Evolutionary conservation across 2,888 invertebrate species (phyloP).

Genomic region (Caenorhabditis parvicauda): DNA sequence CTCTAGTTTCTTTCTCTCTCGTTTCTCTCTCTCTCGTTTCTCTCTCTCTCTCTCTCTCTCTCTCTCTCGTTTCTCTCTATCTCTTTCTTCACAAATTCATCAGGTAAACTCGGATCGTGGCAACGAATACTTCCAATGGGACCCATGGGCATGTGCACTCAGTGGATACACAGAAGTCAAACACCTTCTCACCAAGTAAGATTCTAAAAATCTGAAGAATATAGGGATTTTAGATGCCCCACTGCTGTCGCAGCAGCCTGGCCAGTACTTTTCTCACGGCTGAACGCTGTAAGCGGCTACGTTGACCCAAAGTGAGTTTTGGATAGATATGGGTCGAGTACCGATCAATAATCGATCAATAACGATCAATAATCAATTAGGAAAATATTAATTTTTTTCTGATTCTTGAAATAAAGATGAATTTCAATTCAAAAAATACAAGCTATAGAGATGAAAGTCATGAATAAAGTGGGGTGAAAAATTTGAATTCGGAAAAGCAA

Average conservation of each 20-base stretch:
- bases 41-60: no score
- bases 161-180: constrained; percentile 79
- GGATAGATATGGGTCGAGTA: neutral
- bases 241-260: constrained; percentile 83
- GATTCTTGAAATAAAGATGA: no score
- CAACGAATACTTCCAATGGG: constrained; percentile 65
- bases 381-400: neutral
- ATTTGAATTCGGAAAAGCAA: no score
- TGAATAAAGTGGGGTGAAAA: no score
- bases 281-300: constrained; percentile 85
- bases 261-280: constrained; percentile 87
- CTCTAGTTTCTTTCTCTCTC: no score
- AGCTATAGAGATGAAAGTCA: neutral
- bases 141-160: constrained; percentile 87
- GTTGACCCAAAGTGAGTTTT: constrained; percentile 74
- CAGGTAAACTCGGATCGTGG: constrained; percentile 48
- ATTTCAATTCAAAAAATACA: neutral
- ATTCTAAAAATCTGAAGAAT: neutral
- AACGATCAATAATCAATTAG: no score
- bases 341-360: no score
- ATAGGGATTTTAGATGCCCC: constrained; percentile 22
- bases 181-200: constrained; percentile 16
- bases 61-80: no score
- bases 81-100: no score
- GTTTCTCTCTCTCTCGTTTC: no score